Base-by-base conservation (phyloP, 2,888 invertebrate species). In the Acleris cristana region DNA sequence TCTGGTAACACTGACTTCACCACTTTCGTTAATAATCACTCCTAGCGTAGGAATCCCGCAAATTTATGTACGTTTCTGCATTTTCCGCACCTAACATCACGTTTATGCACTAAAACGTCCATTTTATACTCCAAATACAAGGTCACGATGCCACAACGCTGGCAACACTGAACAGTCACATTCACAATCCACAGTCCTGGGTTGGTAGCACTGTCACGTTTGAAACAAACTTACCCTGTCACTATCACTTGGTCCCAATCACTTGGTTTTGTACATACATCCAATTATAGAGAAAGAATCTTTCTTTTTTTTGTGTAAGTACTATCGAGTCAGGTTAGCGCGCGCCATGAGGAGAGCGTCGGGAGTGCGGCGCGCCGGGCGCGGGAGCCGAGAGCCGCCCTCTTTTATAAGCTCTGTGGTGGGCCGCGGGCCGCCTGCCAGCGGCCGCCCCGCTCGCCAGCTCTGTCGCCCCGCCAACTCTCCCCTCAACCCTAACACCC, bases 221-320 rank as follows among this genome's bases (percentile, higher is more conserved):
- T 73, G 72, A 81, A 81, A 85, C 79, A 70, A 84, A 89, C 92
- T 92, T 92, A 92, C 92, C 92, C 91, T 91, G 83, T 89, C 92
- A 92, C 92, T 91, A 85, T 87, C 89, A 92, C 92, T 92, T 91
- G 90, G 90, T 92, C 90, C 91, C 90, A 82, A 81, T 86, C 79
- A 86, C 86, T 83, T 81, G 83, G 86, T 79, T 79, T 73, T 79
- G 75, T 84, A 74, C 73, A 75, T 77, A 75, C 73, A 79, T 79
- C 76, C 77, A 79, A 78, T 74, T 74, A 76, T 76, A 75, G 74
- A 75, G 74, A 76, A 74, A 76, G 81, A 82, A 82, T 82, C 79
- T 83, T 83, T 85, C 82, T 81, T 82, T 84, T 75, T 84, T 77
- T 76, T 81, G 40, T 79, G 78, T 85, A 79, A 81, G 82, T 83